These are phyloP conservation scores for Caloenas nicobarica DNA, from an alignment of 2,113 vertebrate genomes.

Conservation along the genomic window DNA sequence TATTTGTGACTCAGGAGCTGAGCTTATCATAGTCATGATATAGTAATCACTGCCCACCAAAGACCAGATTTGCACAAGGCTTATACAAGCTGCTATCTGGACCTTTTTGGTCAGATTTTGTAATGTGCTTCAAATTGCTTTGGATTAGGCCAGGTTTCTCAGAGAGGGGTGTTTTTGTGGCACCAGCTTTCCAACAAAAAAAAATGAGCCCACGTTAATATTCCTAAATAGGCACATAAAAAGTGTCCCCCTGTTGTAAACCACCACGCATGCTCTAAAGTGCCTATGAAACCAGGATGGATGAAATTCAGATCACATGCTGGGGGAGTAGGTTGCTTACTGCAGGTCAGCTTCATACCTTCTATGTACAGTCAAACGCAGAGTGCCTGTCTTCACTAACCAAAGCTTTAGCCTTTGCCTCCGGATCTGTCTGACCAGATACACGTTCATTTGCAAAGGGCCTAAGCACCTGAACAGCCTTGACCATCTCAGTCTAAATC, in stretches of 20 bases:
- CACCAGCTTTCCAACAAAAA: not conserved
- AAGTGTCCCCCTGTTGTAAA: not conserved
- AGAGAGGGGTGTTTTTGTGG: not conserved
- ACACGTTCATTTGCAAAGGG: not conserved
- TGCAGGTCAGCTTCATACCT: not conserved
- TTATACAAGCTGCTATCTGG: not conserved
- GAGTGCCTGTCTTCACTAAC: not conserved
- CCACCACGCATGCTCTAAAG: not conserved
- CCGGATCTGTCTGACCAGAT: not conserved
- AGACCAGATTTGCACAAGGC: not conserved
- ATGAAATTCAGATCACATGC: not conserved
- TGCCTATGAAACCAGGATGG: not conserved
- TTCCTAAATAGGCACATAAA: not conserved
- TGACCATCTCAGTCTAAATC: not conserved
- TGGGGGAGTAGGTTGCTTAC: not conserved
- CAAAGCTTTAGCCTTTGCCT: not conserved
- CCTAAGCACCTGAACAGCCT: not conserved
- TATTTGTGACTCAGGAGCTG: not conserved
- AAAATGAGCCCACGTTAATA: not conserved
- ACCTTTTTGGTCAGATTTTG: not conserved
- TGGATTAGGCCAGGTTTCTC: not conserved
- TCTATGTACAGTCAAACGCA: not conserved
- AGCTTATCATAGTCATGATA: not conserved
- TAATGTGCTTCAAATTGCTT: not conserved
- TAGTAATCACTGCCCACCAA: not conserved